Percentiles rank a stretch among this genome's conserved stretches.
These are phyloP conservation scores for Ageneiosus marmoratus DNA, from an alignment of 2,113 vertebrate genomes.

Conservation along the genomic window DNA sequence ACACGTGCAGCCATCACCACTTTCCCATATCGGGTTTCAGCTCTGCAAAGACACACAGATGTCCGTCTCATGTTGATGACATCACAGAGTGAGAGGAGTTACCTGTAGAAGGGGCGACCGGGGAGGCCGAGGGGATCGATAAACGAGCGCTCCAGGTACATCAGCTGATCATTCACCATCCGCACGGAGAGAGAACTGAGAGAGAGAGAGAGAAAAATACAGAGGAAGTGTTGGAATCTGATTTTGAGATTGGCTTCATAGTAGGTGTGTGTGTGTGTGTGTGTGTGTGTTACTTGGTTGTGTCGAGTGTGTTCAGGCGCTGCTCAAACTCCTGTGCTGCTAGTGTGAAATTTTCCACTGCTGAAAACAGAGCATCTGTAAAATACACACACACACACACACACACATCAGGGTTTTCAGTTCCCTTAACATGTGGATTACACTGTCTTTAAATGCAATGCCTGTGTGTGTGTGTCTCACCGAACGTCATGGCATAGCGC, in stretches of 20 bases:
- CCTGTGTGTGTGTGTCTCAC: slow-evolving; percentile 70
- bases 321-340: slow-evolving; percentile 80
- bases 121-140: slow-evolving; percentile 91
- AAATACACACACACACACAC: slow-evolving; percentile 13
- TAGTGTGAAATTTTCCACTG: slow-evolving; percentile 83
- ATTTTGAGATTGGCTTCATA: not conserved
- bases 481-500: slow-evolving; percentile 79
- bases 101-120: slow-evolving; percentile 90
- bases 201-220: slow-evolving; percentile 18
- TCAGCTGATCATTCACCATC: slow-evolving; percentile 88
- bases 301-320: slow-evolving; percentile 76
- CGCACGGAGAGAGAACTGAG: slow-evolving; percentile 74
- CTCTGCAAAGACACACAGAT: not conserved
- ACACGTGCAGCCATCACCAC: not conserved
- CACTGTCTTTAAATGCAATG: not conserved
- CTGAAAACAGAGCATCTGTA: slow-evolving; percentile 86
- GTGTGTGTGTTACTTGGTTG: slow-evolving; percentile 74
- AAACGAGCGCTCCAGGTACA: slow-evolving; percentile 91
- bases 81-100: not conserved
- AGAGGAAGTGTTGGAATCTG: not conserved
- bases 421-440: not conserved
- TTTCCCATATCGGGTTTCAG: not conserved
- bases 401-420: not conserved
- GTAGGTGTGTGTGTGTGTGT: slow-evolving; percentile 15
- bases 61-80: not conserved